phyloP scores from a whole-genome alignment of 1,140 invertebrate species.

The Vollenhovia emeryi region DNA sequence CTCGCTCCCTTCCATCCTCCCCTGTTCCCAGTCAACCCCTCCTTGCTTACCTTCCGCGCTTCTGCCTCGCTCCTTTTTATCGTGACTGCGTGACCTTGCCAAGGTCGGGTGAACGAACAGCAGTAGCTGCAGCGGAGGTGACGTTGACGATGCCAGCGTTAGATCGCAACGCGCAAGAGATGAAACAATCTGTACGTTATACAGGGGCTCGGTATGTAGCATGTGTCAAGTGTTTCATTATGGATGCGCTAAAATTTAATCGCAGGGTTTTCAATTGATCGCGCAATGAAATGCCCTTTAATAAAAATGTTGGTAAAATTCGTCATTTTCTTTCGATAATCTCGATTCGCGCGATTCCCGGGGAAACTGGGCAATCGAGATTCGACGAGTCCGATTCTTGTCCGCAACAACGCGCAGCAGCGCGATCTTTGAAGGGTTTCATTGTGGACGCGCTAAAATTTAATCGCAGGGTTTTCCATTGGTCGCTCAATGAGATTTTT shows the following conservation, averaged over 20 bases:
- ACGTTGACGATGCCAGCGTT: constrained; percentile 40
- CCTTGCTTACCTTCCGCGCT: constrained; percentile 38
- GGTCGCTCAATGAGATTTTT: not conserved
- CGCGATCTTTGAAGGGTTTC: not conserved
- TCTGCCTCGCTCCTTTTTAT: constrained; percentile 70
- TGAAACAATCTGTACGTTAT: constrained; percentile 1
- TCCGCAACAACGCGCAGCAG: not conserved
- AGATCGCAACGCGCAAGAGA: constrained; percentile 17
- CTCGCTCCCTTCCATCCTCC: constrained; percentile 65
- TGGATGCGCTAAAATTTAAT: not conserved
- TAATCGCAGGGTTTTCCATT: not conserved
- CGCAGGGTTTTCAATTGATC: not conserved
- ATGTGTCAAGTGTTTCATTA: not conserved
- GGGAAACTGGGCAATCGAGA: no score
- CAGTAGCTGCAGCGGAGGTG: constrained; percentile 59
- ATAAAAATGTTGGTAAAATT: no score
- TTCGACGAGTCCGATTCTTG: not conserved
- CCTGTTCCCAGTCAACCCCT: constrained; percentile 56
- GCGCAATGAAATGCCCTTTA: not conserved
- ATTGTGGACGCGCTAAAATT: not conserved
- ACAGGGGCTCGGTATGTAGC: no score
- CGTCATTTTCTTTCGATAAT: no score
- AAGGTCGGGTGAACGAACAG: constrained; percentile 86
- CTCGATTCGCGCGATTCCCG: no score
- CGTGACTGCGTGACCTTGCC: constrained; percentile 82